These are phyloP conservation scores for Patella caerulea DNA, from an alignment of 2,888 invertebrate genomes.

Conservation along the genomic window DNA sequence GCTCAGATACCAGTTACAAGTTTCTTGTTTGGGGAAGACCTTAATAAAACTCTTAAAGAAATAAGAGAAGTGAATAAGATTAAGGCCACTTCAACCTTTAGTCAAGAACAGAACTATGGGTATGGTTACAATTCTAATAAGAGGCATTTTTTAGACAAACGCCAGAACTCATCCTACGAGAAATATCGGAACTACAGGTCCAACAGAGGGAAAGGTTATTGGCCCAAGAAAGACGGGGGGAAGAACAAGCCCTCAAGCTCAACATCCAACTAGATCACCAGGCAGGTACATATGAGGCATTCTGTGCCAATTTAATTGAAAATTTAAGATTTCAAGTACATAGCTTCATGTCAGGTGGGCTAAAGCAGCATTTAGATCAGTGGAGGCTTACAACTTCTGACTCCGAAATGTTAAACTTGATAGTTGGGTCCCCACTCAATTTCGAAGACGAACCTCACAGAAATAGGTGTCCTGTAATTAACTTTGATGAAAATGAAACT, in stretches of 20 bases:
- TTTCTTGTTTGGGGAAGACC: not conserved
- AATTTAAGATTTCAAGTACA: not conserved
- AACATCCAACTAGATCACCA: not conserved
- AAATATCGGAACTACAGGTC: not conserved
- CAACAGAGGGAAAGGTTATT: not conserved
- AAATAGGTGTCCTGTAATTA: too few species aligned
- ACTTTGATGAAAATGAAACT: too few species aligned
- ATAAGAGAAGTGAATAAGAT: not conserved
- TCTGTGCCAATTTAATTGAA: not conserved
- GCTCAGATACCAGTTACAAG: not conserved
- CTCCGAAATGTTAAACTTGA: not conserved
- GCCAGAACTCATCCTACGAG: not conserved
- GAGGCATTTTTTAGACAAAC: constrained; percentile 1
- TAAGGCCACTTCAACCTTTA: not conserved
- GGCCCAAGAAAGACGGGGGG: not conserved
- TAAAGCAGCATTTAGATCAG: not conserved
- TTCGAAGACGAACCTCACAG: not conserved
- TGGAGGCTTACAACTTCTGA: not conserved
- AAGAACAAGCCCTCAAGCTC: not conserved
- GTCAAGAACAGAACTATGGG: not conserved
- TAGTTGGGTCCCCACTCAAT: not conserved
- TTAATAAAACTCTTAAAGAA: not conserved
- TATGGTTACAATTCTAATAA: not conserved
- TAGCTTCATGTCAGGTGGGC: not conserved
- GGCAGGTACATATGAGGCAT: not conserved